Evolutionary conservation across 1,140 invertebrate species (phyloP).

Genomic region (Patella vulgata): DNA sequence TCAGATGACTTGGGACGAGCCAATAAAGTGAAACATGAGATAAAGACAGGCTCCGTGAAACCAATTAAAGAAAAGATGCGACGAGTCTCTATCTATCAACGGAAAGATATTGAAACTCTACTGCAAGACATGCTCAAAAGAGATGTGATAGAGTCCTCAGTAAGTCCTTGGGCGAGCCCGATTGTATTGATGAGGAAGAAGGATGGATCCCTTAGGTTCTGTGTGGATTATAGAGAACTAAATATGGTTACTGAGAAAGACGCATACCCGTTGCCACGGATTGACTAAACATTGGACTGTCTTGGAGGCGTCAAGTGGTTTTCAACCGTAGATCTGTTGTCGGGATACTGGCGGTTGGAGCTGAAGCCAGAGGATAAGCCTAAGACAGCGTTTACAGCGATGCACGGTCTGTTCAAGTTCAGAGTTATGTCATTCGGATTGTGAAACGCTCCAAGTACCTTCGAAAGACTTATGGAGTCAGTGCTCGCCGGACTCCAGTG

Average conservation of each 20-base stretch:
- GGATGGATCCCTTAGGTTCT: conserved; percentile 64
- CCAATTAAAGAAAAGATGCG: conserved; percentile 32
- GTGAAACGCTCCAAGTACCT: no score
- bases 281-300: conserved; percentile 64
- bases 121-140: conserved; percentile 24
- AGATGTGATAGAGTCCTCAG: conserved; percentile 26
- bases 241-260: conserved; percentile 62
- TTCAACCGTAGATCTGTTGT: conserved; percentile 65
- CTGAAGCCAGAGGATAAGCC: conserved; percentile 32
- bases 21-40: conserved; percentile 19
- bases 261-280: conserved; percentile 60
- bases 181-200: conserved; percentile 69
- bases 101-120: conserved; percentile 20
- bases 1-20: conserved; percentile 21
- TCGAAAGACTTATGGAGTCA: conserved; percentile 44
- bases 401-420: conserved; percentile 35
- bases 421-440: conserved; percentile 31
- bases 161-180: conserved; percentile 25
- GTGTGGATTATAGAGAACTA: conserved; percentile 67
- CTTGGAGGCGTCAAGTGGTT: conserved; percentile 62
- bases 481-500: conserved; percentile 27
- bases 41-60: no score
- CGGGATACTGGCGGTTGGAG: conserved; percentile 68
- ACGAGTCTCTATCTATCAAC: conserved; percentile 24
- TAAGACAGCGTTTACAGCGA: conserved; percentile 41